Evolutionary conservation across 2,797 vertebrate genomes (phyloP).

Genomic region (Vireo griseus): DNA sequence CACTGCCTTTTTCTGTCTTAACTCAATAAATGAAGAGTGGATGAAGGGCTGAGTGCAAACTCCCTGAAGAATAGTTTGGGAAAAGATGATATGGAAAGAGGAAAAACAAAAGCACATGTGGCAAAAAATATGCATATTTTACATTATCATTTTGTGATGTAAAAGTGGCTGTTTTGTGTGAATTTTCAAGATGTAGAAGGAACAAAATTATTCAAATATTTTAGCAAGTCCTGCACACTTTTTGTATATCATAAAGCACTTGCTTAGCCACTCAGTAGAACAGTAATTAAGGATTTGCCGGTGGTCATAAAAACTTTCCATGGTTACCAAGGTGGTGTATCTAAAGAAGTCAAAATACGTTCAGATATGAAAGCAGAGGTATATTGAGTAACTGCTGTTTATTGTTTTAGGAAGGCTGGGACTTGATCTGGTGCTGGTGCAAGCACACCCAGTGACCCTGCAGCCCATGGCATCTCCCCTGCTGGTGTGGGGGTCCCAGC

Average conservation of each 20-base stretch:
- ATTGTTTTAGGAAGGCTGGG: neutral
- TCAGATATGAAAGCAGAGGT: neutral
- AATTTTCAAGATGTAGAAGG: neutral
- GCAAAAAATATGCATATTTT: neutral
- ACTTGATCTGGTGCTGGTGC: neutral
- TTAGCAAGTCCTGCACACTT: neutral
- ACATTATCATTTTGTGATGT: neutral
- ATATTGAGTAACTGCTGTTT: neutral
- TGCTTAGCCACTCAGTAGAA: neutral
- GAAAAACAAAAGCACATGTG: constrained; percentile 18
- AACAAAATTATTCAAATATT: neutral
- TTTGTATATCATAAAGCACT: neutral
- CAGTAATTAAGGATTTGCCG: neutral
- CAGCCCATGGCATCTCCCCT: neutral
- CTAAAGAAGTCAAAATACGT: neutral
- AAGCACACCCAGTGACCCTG: neutral
- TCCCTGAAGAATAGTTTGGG: neutral
- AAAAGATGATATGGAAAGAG: neutral
- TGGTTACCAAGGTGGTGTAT: neutral
- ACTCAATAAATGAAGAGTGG: neutral
- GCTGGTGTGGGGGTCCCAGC: neutral
- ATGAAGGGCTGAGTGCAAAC: neutral
- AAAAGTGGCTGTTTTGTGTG: neutral
- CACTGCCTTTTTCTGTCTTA: neutral
- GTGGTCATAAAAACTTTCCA: neutral